phyloP scores from a whole-genome alignment of 2,113 vertebrate species.

The Lophotis ruficrista region DNA sequence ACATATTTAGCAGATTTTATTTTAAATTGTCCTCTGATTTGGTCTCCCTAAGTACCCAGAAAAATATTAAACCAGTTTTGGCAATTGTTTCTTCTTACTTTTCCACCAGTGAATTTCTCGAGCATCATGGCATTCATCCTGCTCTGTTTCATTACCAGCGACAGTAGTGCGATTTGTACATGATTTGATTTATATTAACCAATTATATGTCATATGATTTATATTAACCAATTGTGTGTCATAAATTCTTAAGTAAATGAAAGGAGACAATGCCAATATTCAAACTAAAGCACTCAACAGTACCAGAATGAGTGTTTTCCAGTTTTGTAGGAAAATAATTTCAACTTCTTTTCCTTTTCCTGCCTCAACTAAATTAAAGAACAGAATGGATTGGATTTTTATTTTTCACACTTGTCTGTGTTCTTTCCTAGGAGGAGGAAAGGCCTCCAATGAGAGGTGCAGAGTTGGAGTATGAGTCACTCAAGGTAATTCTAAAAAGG shows the following conservation, averaged over 20 bases:
- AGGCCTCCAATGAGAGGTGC: conserved; percentile 90
- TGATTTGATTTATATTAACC: not conserved
- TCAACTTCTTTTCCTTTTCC: not conserved
- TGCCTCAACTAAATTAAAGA: not conserved
- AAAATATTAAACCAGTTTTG: not conserved
- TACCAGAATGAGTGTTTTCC: not conserved
- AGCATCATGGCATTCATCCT: not conserved
- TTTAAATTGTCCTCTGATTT: not conserved
- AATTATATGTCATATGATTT: not conserved
- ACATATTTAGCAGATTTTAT: not conserved
- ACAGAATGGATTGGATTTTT: not conserved
- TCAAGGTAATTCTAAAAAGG: conserved; percentile 84
- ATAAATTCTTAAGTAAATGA: not conserved
- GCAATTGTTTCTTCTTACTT: not conserved
- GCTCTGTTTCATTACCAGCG: not conserved
- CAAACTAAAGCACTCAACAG: not conserved
- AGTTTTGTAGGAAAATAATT: not conserved
- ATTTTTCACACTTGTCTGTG: conserved; percentile 2
- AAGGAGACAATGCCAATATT: not conserved
- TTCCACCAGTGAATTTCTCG: not conserved
- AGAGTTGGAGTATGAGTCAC: conserved; percentile 95
- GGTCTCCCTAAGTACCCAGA: not conserved
- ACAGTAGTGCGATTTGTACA: not conserved
- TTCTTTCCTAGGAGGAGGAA: conserved; percentile 85
- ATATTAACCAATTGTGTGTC: not conserved